Percentiles rank a stretch among this genome's conserved stretches.
phyloP scores from a whole-genome alignment of 2,888 invertebrate genomes.

The Mesoligia furuncula region DNA sequence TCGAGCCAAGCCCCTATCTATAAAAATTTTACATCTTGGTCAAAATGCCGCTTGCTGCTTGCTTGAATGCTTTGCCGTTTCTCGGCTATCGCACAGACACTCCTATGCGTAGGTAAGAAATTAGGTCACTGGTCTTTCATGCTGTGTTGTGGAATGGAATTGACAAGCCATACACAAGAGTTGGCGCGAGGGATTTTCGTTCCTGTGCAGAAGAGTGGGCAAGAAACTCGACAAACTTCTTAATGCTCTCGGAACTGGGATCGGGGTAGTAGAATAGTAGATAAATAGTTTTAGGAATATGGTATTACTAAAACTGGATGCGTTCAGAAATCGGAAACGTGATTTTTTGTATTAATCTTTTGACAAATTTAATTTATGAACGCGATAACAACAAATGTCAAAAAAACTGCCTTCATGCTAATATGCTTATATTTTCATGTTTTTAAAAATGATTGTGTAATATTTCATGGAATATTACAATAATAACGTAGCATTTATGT shows the following conservation, averaged over 20 bases:
- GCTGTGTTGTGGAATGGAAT: no score
- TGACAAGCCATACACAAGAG: background rate
- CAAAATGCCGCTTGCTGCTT: no score
- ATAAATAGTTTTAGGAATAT: background rate
- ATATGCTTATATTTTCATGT: background rate
- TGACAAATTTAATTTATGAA: conserved; percentile 13
- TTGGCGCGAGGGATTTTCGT: background rate
- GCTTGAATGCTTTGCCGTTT: no score
- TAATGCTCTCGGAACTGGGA: background rate
- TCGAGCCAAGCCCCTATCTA: no score
- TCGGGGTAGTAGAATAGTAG: conserved; percentile 23
- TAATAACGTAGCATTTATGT: conserved; percentile 30
- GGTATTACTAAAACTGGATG: conserved; percentile 28
- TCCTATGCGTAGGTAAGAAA: no score
- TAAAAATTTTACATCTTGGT: no score
- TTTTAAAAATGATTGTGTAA: background rate
- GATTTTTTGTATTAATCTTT: background rate
- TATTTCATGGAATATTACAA: conserved; percentile 32
- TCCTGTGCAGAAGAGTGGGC: background rate
- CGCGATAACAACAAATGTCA: conserved; percentile 37
- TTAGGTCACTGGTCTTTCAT: no score
- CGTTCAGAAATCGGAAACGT: conserved; percentile 39
- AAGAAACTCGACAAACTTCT: background rate
- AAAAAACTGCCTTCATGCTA: background rate
- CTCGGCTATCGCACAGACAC: no score